Evolutionary conservation across 1,140 invertebrate species (phyloP).

Genomic region (Rhyzopertha dominica): DNA sequence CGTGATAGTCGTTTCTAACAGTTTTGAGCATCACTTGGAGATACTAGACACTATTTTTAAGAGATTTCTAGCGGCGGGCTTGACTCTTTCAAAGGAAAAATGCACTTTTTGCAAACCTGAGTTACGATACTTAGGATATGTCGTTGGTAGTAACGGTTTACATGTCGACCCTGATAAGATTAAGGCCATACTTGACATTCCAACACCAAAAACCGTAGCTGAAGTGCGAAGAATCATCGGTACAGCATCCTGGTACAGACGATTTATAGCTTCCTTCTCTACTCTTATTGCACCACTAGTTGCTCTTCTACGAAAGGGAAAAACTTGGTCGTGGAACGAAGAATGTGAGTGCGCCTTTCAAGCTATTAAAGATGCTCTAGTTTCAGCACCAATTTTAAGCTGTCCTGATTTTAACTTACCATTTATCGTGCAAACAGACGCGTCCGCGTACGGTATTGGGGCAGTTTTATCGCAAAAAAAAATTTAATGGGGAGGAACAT

Average conservation of each 20-base stretch:
- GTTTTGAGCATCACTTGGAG: background rate
- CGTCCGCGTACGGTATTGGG: no score
- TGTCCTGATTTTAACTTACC: no score
- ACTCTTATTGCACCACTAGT: background rate
- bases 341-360: background rate
- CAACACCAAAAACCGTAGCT: background rate
- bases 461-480: no score
- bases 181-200: background rate
- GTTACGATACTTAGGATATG: conserved; percentile 1
- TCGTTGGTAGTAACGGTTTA: background rate
- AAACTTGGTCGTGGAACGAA: background rate
- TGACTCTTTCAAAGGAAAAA: background rate
- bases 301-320: background rate
- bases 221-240: conserved; percentile 1
- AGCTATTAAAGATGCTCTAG: no score
- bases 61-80: background rate
- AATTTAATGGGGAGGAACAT: no score
- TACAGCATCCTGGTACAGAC: conserved; percentile 1
- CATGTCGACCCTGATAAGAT: background rate
- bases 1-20: background rate
- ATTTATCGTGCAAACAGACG: no score
- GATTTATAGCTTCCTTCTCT: background rate
- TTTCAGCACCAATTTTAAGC: no score
- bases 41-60: background rate
- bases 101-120: background rate